A percentile compares a stretch with the other conserved stretches of the same genome.
phyloP scores from a whole-genome alignment of 2,797 vertebrate genomes.

The Poeciliopsis presidionis region DNA sequence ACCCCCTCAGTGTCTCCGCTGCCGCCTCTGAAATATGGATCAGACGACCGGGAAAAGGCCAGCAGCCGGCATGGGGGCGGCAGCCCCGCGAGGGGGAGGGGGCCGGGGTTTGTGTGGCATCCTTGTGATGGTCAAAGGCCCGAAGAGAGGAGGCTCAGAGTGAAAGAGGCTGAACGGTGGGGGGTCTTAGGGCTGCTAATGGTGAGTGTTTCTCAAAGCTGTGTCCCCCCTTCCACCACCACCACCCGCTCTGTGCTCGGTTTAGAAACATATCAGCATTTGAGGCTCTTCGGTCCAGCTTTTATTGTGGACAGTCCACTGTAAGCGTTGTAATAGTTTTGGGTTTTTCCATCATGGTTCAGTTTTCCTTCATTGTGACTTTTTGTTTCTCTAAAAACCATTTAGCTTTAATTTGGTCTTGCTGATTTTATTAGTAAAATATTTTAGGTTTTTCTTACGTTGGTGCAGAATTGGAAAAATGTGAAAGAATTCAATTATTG shows the following conservation, averaged over 20 bases:
- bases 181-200: constrained; percentile 57
- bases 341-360: too few relatives aligned
- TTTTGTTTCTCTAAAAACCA: too few relatives aligned
- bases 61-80: constrained; percentile 76
- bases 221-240: neutral
- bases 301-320: neutral
- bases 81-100: constrained; percentile 29
- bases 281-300: neutral
- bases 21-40: constrained; percentile 82
- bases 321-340: neutral
- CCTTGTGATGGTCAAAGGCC: constrained; percentile 65
- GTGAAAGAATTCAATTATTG: too few relatives aligned
- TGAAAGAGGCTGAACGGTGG: constrained; percentile 34
- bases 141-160: constrained; percentile 40
- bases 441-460: too few relatives aligned
- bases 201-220: constrained; percentile 50
- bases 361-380: too few relatives aligned
- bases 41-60: constrained; percentile 78
- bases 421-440: too few relatives aligned
- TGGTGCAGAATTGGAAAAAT: too few relatives aligned
- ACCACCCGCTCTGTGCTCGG: constrained; percentile 7
- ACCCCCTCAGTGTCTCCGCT: constrained; percentile 72
- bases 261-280: constrained; percentile 26
- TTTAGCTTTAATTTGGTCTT: too few relatives aligned
- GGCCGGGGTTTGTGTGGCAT: constrained; percentile 63